A percentile compares a stretch with the other conserved stretches of the same genome.
Evolutionary conservation across 1,140 invertebrate genomes (phyloP).

Genomic region (Bursaphelenchus mucronatus): DNA sequence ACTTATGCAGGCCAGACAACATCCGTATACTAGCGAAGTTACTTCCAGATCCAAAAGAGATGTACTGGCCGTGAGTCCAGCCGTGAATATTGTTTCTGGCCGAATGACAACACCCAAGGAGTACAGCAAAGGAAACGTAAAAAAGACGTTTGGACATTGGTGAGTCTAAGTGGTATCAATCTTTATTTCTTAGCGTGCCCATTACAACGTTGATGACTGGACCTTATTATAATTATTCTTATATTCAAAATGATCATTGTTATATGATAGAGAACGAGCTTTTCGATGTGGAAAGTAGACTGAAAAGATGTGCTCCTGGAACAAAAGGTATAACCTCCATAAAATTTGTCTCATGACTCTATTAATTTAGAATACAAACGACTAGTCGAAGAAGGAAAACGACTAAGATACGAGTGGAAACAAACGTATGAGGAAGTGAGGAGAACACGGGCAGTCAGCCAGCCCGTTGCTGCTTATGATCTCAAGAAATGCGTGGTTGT

Average conservation of each 20-base stretch:
- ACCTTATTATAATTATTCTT: conserved; percentile 7
- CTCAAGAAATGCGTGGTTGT: conserved; percentile 14
- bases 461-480: conserved; percentile 1
- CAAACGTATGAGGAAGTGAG: conserved; percentile 1
- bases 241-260: conserved; percentile 6
- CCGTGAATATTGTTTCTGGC: conserved; percentile 4
- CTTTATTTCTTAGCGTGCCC: conserved; percentile 4
- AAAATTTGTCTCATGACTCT: neutral
- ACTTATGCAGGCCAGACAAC: neutral
- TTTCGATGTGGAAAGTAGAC: conserved; percentile 10
- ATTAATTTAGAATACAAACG: conserved; percentile 6
- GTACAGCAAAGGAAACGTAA: neutral
- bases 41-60: conserved; percentile 1
- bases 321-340: conserved; percentile 2
- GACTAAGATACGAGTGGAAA: conserved; percentile 6
- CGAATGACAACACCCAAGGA: conserved; percentile 10
- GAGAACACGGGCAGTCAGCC: neutral
- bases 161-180: neutral
- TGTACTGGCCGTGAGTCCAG: neutral
- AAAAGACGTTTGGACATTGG: conserved; percentile 11
- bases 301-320: conserved; percentile 10
- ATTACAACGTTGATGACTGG: conserved; percentile 2
- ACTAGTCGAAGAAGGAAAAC: conserved; percentile 12
- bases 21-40: neutral
- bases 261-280: conserved; percentile 19